A percentile compares a stretch with the other conserved stretches of the same genome.
Conservation (phyloP, 2,888 invertebrate genomes). For the Ashinkailepas kermadecensis region DNA sequence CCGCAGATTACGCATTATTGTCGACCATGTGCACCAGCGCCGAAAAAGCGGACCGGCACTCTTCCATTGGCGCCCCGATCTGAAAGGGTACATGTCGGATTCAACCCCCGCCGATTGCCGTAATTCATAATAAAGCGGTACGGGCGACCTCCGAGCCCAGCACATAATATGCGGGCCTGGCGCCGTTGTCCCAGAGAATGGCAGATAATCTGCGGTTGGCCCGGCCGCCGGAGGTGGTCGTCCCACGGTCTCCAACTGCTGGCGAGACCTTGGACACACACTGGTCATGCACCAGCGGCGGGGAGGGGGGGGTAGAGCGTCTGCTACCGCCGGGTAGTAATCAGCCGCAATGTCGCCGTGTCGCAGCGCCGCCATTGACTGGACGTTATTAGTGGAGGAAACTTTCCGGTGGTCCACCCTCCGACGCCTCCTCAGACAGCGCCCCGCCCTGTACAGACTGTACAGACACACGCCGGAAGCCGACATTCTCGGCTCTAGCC, state of each 20-base stretch:
- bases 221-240: background rate
- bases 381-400: background rate
- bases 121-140: background rate
- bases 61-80: background rate
- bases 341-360: background rate
- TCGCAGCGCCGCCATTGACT: background rate
- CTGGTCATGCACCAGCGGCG: background rate
- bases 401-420: background rate
- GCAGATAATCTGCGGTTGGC: constrained; percentile 4
- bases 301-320: background rate
- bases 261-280: background rate
- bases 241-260: background rate
- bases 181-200: background rate
- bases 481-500: background rate
- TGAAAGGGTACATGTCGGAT: background rate
- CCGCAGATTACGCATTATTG: constrained; percentile 12
- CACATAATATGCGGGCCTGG: constrained; percentile 3
- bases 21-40: background rate
- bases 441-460: background rate
- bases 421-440: background rate
- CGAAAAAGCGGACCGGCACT: background rate
- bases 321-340: background rate
- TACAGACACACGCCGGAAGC: background rate
- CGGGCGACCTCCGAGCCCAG: background rate
- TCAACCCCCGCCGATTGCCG: constrained; percentile 11